Percentiles rank a stretch among this genome's conserved stretches.
Evolutionary conservation across 2,113 vertebrate genomes (phyloP).

Genomic region (Aspidoscelis tigris): DNA sequence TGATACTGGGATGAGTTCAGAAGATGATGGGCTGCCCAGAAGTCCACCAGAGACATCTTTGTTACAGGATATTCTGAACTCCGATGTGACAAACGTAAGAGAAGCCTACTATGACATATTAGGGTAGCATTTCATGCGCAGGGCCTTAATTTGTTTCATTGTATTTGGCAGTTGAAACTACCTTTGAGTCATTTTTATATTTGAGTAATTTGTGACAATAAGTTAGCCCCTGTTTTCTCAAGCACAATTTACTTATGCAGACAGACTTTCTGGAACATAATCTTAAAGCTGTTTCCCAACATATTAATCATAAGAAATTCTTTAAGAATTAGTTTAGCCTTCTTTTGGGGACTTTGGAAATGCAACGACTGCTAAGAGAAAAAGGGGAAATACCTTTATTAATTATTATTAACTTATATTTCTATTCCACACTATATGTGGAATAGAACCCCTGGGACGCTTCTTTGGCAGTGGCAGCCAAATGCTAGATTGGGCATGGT

Average conservation of each 20-base stretch:
- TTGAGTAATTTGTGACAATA: conserved; percentile 16
- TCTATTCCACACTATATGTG: too few species aligned
- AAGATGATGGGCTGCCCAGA: conserved; percentile 81
- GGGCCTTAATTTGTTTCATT: conserved; percentile 26
- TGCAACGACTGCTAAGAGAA: background rate
- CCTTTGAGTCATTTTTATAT: background rate
- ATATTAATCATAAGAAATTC: background rate
- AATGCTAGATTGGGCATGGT: too few species aligned
- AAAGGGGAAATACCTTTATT: conserved; percentile 4
- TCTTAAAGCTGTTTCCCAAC: background rate
- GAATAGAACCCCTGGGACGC: too few species aligned
- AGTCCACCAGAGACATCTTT: conserved; percentile 80
- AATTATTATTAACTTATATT: too few species aligned
- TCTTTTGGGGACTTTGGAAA: background rate
- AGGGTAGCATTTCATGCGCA: background rate
- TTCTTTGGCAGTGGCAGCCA: too few species aligned
- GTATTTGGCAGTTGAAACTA: background rate
- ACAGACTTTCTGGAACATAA: background rate
- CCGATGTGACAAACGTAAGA: conserved; percentile 72
- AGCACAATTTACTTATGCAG: background rate
- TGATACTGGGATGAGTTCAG: conserved; percentile 79
- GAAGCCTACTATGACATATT: conserved; percentile 29
- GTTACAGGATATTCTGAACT: conserved; percentile 65
- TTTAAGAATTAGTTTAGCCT: background rate
- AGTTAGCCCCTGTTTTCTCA: background rate